Conservation (phyloP, 2,113 vertebrate species). For the Caranx ignobilis region DNA sequence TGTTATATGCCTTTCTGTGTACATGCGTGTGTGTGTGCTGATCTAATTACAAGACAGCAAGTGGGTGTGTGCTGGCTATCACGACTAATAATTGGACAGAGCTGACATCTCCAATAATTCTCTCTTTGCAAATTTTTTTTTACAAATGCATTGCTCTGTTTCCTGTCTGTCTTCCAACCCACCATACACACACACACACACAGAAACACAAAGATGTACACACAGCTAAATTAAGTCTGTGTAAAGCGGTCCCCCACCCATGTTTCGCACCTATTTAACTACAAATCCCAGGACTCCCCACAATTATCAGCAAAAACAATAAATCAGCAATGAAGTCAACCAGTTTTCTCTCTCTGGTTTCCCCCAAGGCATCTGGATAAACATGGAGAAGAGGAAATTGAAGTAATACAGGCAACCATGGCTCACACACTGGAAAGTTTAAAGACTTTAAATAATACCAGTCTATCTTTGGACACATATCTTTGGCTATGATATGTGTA, state of each 20-base stretch:
- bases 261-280: slow-evolving; percentile 31
- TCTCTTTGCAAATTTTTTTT: neutral
- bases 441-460: neutral
- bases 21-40: neutral
- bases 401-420: neutral
- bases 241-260: no score
- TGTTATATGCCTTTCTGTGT: neutral
- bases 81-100: neutral
- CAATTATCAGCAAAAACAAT: slow-evolving; percentile 36
- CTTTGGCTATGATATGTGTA: no score
- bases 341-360: slow-evolving; percentile 19
- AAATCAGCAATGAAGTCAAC: slow-evolving; percentile 32
- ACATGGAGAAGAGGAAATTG: slow-evolving; percentile 10
- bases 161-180: neutral
- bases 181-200: neutral
- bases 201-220: neutral
- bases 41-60: slow-evolving; percentile 1
- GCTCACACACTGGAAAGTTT: neutral
- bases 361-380: slow-evolving; percentile 14
- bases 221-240: no score
- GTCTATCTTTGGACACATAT: neutral
- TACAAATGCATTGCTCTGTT: neutral
- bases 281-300: slow-evolving; percentile 35
- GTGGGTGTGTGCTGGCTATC: slow-evolving; percentile 5
- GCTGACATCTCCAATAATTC: neutral